These are phyloP conservation scores for Heliconius sara DNA, from an alignment of 2,888 invertebrate genomes.

Conservation along the genomic window DNA sequence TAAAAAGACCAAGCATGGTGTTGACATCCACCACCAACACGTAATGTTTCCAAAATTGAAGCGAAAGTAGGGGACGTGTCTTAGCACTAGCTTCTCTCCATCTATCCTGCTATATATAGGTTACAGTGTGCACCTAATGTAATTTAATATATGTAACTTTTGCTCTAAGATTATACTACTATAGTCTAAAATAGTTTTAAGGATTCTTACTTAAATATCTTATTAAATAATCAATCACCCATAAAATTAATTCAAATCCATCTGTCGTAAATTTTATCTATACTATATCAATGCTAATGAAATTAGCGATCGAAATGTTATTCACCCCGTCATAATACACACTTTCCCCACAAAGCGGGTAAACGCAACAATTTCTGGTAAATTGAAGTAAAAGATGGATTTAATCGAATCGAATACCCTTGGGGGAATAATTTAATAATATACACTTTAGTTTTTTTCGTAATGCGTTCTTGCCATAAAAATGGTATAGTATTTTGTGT, in stretches of 20 bases:
- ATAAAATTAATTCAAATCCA: conserved; percentile 4
- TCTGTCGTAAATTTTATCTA: conserved; percentile 12
- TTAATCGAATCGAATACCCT: conserved; percentile 70
- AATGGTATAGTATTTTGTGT: conserved; percentile 1
- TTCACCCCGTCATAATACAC: conserved; percentile 60
- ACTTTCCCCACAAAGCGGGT: conserved; percentile 50
- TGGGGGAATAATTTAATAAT: conserved; percentile 69
- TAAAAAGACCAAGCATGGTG: no score
- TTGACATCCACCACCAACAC: no score
- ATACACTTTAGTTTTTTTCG: conserved; percentile 67
- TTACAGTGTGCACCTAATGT: no score
- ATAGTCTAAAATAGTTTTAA: no score
- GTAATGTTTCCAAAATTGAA: no score
- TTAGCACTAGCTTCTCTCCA: no score
- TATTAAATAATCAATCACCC: conserved; percentile 3
- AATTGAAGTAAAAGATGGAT: conserved; percentile 70
- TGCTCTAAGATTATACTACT: no score
- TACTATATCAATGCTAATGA: conserved; percentile 50
- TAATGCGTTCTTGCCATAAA: conserved; percentile 38
- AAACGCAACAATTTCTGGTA: conserved; percentile 50
- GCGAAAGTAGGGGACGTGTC: no score
- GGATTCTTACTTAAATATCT: background rate
- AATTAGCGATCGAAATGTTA: conserved; percentile 53
- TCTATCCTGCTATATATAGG: no score
- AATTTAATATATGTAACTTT: no score